Base-by-base conservation (phyloP, 2,888 invertebrate genomes). In the Heliothis peltigera region DNA sequence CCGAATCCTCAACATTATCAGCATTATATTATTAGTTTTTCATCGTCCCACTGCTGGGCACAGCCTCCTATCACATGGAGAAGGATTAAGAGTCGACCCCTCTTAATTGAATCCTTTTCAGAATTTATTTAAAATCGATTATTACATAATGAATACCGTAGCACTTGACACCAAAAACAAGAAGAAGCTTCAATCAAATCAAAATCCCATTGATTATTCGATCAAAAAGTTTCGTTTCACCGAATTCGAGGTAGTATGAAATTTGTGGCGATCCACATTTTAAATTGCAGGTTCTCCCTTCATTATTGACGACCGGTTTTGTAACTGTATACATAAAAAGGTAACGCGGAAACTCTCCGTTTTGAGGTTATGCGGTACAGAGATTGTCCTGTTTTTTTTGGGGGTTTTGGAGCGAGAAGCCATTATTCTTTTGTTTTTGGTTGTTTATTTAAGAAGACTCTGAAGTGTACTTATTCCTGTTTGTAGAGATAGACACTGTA, bases 261-360 rank as follows among this genome's bases (percentile, higher is more conserved):
- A 12, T 51, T 15, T 8, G 12, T 46, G 58, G 39, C 64, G 64
- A 53, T 75, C 43, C 44, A 70, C 47, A 59, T 70, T 42, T 48
- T 22, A n/a, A 54, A 74, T 21, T 61, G 55, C 22, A 39, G 25
- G n/a, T n/a, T 35, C 46, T 49, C 74, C 68, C 53, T 71, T 71
- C 75, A 43, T 68, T 74, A 61, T 18, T 4, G 12, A 48, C 15
- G 63, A 75, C 75, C 70, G 52, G 75, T 69, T 62, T 48, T 35
- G 57, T 69, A 70, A 75, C 70, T 56, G 75, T 75, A 63, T 35
- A 43, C n/a, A 46, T 43, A 55, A 59, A 64, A 69, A 63, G 22
- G 52, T 56, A 63, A 63, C 48, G 28, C 72, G 70, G 75, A 72
- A 68, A 59, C 57, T 17, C 48, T 1, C 17, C 1, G 25, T 55